A percentile compares a stretch with the other conserved stretches of the same genome.
Conservation (phyloP, 1,140 invertebrate genomes). For the Atopsyche davidsoni region DNA sequence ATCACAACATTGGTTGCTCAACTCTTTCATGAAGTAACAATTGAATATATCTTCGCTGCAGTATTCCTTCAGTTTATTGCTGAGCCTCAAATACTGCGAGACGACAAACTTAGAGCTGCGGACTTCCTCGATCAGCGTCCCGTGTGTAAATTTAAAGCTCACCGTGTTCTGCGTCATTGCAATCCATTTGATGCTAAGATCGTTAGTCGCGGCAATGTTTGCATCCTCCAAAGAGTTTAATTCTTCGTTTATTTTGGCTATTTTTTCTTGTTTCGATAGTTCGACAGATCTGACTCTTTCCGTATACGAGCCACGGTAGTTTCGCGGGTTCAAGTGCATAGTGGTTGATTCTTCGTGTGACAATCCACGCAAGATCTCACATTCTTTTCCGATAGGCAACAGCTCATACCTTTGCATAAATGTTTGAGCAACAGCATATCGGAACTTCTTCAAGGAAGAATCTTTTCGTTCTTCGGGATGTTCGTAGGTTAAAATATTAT, state of each 20-base stretch:
- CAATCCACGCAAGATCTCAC: slow-evolving; percentile 41
- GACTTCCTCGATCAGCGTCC: slow-evolving; percentile 38
- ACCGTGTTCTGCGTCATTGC: slow-evolving; percentile 33
- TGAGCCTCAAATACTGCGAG: slow-evolving; percentile 43
- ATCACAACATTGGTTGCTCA: neutral
- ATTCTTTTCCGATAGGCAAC: slow-evolving; percentile 37
- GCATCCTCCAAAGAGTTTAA: slow-evolving; percentile 37
- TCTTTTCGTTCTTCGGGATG: slow-evolving; percentile 45
- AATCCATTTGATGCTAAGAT: slow-evolving; percentile 33
- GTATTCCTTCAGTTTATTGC: slow-evolving; percentile 32
- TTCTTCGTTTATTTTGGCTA: slow-evolving; percentile 31
- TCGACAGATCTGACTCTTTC: slow-evolving; percentile 44
- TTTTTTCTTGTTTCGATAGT: slow-evolving; percentile 45
- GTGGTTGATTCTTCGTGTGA: slow-evolving; percentile 38
- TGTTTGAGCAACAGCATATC: slow-evolving; percentile 41
- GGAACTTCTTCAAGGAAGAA: slow-evolving; percentile 43
- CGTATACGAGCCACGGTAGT: slow-evolving; percentile 47
- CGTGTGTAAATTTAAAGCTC: slow-evolving; percentile 36
- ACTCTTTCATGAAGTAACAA: neutral
- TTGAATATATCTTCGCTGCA: neutral
- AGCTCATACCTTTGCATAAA: slow-evolving; percentile 50
- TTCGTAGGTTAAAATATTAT: slow-evolving; percentile 57
- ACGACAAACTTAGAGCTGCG: slow-evolving; percentile 47
- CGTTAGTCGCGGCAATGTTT: slow-evolving; percentile 37
- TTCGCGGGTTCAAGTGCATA: slow-evolving; percentile 43